Evolutionary conservation across 2,888 invertebrate genomes (phyloP), one percentile per base, ranked within the genome.

Genomic region (Beris chalybata): DNA sequence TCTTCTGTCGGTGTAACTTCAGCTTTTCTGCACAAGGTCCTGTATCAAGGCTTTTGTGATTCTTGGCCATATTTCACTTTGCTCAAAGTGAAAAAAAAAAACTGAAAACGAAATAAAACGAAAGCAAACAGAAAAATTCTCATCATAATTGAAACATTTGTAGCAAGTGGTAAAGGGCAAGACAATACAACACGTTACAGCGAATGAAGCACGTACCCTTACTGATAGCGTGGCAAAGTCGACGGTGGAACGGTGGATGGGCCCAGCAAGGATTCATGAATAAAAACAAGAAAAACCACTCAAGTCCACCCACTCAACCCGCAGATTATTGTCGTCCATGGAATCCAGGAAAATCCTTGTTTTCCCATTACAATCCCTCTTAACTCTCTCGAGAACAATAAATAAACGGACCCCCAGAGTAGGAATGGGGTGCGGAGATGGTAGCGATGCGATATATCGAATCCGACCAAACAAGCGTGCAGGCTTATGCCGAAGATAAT

Each of bases 131-230:
- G 31, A 61, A 61, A 50, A 38, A 52, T 38, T 32, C 29, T 52
- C 50, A 22, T 13, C 52, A 52, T 61, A 61, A 61, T 61, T 61
- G 61, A 61, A 61, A 61, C 61, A 61, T 61, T 61, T 61, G 61
- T 61, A 38, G 50, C 50, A 52, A 50, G 50, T 61, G 52, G 50
- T 52, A 61, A 61, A 61, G 50, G 50, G 30, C 61, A 52, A 29
- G 47, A 32, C 52, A 52, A 52, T 50, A 32, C n/a, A 15, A 61
- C 50, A 61, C 61, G 50, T 9, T 38, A 7, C 9, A 61, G 50
- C 15, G 52, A 50, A 61, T 38, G 38, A 7, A 7, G 9, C 5
- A 38, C 9, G 5, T 9, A 9, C 38, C 38, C 38, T 38, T 38
- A 22, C 55, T 50, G 48, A 32, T 50, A 59, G 50, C 48, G 32